Conservation (phyloP, 1,140 invertebrate species). For the Aporrectodea caliginosa region DNA sequence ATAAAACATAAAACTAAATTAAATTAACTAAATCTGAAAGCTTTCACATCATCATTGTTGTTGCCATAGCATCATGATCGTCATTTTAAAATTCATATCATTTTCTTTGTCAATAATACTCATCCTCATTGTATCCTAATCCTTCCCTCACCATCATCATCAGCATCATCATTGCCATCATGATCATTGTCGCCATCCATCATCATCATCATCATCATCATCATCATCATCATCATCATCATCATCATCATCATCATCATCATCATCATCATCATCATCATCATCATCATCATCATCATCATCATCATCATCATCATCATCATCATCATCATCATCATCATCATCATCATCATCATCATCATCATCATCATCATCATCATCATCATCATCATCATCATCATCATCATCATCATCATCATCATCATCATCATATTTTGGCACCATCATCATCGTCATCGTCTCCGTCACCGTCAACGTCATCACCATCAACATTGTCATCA, state of each 20-base stretch:
- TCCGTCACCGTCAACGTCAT: background rate
- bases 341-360: slow-evolving; percentile 28
- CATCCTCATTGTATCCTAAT: too few species aligned
- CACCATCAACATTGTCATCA: too few species aligned
- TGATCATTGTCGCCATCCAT: too few species aligned
- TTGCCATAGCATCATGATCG: background rate
- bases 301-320: slow-evolving; percentile 20
- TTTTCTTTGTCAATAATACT: too few species aligned
- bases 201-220: too few species aligned
- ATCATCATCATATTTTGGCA: background rate
- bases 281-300: slow-evolving; percentile 11
- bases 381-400: background rate
- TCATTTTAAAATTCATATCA: too few species aligned
- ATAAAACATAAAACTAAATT: background rate
- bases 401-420: background rate
- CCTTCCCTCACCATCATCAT: too few species aligned
- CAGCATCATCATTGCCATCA: too few species aligned
- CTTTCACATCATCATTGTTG: background rate
- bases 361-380: slow-evolving; percentile 4
- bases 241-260: background rate
- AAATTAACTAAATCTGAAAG: too few species aligned
- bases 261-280: slow-evolving; percentile 9
- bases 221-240: slow-evolving; percentile 7
- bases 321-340: slow-evolving; percentile 30
- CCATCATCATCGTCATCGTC: background rate